These are phyloP conservation scores for Pollenia labialis DNA, from an alignment of 2,888 invertebrate species.

Conservation along the genomic window DNA sequence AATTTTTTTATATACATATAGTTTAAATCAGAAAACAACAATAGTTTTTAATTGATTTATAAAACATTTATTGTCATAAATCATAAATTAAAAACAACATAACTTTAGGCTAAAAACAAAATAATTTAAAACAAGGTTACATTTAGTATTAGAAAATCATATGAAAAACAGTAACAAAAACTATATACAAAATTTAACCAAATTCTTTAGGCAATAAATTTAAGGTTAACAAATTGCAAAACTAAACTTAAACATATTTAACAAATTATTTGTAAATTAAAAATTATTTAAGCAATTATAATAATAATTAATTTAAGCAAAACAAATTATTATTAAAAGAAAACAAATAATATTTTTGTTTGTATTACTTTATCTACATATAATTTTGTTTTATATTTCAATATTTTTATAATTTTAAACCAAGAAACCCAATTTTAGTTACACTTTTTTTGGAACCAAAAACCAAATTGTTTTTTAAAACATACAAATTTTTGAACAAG, in stretches of 20 bases:
- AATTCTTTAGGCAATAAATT: slow-evolving; percentile 70
- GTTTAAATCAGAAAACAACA: slow-evolving; percentile 70
- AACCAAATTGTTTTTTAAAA: slow-evolving; percentile 73
- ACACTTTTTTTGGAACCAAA: slow-evolving; percentile 55
- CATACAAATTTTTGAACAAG: slow-evolving; percentile 60
- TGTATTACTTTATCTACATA: slow-evolving; percentile 23
- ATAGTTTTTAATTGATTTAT: slow-evolving; percentile 61
- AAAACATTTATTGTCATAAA: slow-evolving; percentile 71
- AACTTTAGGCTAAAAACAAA: slow-evolving; percentile 57
- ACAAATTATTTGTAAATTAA: slow-evolving; percentile 43
- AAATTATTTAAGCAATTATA: slow-evolving; percentile 41
- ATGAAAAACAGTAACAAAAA: slow-evolving; percentile 47
- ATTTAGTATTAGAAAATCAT: slow-evolving; percentile 65
- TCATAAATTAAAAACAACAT: slow-evolving; percentile 52
- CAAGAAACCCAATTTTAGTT: slow-evolving; percentile 53
- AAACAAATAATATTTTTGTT: slow-evolving; percentile 1
- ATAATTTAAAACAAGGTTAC: slow-evolving; percentile 65
- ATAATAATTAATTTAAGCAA: slow-evolving; percentile 55
- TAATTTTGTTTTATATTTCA: slow-evolving; percentile 32
- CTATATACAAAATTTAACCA: slow-evolving; percentile 68
- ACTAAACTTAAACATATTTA: slow-evolving; percentile 30
- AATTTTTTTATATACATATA: slow-evolving; percentile 9
- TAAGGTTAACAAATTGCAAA: slow-evolving; percentile 60
- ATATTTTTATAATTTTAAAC: slow-evolving; percentile 31
- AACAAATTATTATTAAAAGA: slow-evolving; percentile 54